These are phyloP conservation scores for Umimayanthus chanpuru DNA, from an alignment of 92 coral and sea anemone genomes.

Conservation along the genomic window DNA sequence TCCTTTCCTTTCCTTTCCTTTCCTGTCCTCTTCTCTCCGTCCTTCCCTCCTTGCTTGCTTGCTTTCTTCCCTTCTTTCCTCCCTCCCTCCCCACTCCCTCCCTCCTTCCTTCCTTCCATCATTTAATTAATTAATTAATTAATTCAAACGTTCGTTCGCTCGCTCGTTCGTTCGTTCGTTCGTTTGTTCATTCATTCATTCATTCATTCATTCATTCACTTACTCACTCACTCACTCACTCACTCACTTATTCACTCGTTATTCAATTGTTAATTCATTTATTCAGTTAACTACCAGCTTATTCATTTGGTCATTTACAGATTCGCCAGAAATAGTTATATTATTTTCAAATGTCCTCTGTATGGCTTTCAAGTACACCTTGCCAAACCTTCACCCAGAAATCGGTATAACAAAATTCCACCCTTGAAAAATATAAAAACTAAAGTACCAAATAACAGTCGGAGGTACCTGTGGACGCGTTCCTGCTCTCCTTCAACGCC, in stretches of 20 bases:
- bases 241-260: too few relatives aligned
- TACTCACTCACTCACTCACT: neutral
- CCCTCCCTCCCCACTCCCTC: too few relatives aligned
- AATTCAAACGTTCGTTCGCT: too few relatives aligned
- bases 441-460: neutral
- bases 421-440: neutral
- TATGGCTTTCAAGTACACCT: neutral
- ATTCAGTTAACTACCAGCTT: neutral
- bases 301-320: neutral
- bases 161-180: too few relatives aligned
- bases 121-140: too few relatives aligned
- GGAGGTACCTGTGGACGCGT: conserved; percentile 7
- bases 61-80: too few relatives aligned
- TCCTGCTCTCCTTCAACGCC: conserved; percentile 57
- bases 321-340: neutral
- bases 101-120: too few relatives aligned
- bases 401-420: neutral
- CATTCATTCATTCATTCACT: too few relatives aligned
- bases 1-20: too few relatives aligned
- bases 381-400: neutral
- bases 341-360: neutral
- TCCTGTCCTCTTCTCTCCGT: too few relatives aligned
- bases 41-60: too few relatives aligned
- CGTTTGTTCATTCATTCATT: too few relatives aligned
- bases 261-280: neutral